These are phyloP conservation scores for Hiodon alosoides DNA, from an alignment of 2,113 vertebrate species.

Conservation along the genomic window DNA sequence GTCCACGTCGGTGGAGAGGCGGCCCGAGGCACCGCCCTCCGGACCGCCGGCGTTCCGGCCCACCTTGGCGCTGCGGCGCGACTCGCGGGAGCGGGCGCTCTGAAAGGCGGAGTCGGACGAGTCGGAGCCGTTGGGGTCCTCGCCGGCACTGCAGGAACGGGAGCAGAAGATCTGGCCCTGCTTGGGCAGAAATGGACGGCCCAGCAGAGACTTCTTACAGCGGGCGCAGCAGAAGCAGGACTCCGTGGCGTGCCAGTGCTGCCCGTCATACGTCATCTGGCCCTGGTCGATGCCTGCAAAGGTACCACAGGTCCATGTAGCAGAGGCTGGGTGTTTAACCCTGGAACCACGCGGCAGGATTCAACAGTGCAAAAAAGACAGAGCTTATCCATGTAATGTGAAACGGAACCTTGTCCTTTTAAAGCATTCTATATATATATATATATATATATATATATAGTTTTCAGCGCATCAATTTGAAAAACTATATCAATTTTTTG, in stretches of 20 bases:
- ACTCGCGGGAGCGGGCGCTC: constrained; percentile 85
- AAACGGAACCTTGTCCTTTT: too few species aligned
- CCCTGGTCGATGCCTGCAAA: constrained; percentile 91
- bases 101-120: constrained; percentile 95
- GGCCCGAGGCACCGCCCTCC: constrained; percentile 61
- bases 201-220: constrained; percentile 92
- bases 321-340: neutral
- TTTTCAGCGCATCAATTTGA: too few species aligned
- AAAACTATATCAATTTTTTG: too few species aligned
- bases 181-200: constrained; percentile 92
- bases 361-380: too few species aligned
- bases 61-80: constrained; percentile 82
- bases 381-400: too few species aligned
- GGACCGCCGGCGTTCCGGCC: constrained; percentile 73
- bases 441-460: too few species aligned
- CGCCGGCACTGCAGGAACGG: constrained; percentile 82
- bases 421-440: too few species aligned
- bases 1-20: constrained; percentile 84
- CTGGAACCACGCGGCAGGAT: neutral
- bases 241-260: constrained; percentile 97
- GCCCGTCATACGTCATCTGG: constrained; percentile 96
- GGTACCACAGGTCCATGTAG: neutral
- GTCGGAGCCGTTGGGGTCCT: constrained; percentile 88
- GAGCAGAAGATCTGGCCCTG: constrained; percentile 98
- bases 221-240: constrained; percentile 93